Evolutionary conservation across 2,888 invertebrate species (phyloP).

Genomic region (Lysandra coridon): DNA sequence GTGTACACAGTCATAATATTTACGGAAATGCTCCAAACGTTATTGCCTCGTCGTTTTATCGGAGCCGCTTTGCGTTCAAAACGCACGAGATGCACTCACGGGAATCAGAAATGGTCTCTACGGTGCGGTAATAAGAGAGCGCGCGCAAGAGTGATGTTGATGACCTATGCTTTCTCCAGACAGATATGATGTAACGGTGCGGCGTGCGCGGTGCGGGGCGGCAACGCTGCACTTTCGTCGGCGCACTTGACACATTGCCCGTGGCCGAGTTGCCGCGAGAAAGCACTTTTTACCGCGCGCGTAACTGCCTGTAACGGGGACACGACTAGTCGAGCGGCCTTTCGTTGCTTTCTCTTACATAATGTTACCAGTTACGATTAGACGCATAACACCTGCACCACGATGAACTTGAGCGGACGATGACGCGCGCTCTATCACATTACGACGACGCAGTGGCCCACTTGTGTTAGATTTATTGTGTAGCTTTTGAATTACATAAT

Average conservation of each 20-base stretch:
- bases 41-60: constrained; percentile 20
- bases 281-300: constrained; percentile 77
- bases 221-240: constrained; percentile 76
- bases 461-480: not conserved
- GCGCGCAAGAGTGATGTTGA: constrained; percentile 56
- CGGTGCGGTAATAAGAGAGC: constrained; percentile 32
- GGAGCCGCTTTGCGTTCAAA: not conserved
- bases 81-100: constrained; percentile 9
- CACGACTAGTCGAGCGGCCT: constrained; percentile 71
- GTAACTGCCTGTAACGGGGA: constrained; percentile 68
- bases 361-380: constrained; percentile 70
- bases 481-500: constrained; percentile 18
- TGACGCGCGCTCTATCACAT: constrained; percentile 45
- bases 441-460: not conserved
- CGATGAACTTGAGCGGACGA: constrained; percentile 68
- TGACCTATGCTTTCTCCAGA: constrained; percentile 74
- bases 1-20: constrained; percentile 43
- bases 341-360: constrained; percentile 78
- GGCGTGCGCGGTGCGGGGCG: constrained; percentile 49
- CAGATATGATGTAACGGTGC: constrained; percentile 72
- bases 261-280: constrained; percentile 78
- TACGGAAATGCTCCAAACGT: constrained; percentile 44
- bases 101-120: not conserved
- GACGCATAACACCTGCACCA: constrained; percentile 58
- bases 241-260: constrained; percentile 80